These are phyloP conservation scores for Sinocyclocheilus anophthalmus DNA, from an alignment of 2,113 vertebrate species.

Conservation along the genomic window DNA sequence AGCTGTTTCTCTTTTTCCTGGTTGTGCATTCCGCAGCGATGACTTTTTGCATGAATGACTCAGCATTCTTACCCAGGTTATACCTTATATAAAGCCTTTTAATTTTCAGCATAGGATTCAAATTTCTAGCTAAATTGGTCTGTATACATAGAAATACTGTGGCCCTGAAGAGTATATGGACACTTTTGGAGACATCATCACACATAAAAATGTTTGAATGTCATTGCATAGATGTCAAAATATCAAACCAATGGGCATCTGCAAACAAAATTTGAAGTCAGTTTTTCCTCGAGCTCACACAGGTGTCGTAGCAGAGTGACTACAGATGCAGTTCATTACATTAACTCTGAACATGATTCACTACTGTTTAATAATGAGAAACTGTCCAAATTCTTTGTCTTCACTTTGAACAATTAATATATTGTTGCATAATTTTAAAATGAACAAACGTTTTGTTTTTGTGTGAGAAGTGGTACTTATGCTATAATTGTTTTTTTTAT, in stretches of 20 bases:
- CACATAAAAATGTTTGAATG: background rate
- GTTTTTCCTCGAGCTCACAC: background rate
- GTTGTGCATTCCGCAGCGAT: conserved; percentile 47
- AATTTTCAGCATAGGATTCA: background rate
- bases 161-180: background rate
- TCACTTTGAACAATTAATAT: background rate
- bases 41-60: conserved; percentile 51
- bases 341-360: too few species aligned
- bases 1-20: conserved; percentile 46
- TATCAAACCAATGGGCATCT: background rate
- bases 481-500: background rate
- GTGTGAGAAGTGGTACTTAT: background rate
- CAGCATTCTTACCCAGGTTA: conserved; percentile 34
- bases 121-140: background rate
- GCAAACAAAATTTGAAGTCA: background rate
- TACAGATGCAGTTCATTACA: background rate
- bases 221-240: background rate
- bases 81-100: conserved; percentile 33
- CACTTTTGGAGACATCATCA: background rate
- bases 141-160: background rate
- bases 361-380: too few species aligned
- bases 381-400: too few species aligned
- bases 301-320: background rate
- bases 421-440: background rate
- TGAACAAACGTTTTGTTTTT: background rate